Conservation (phyloP, 2,113 vertebrate genomes). For the Pycnonotus jocosus region DNA sequence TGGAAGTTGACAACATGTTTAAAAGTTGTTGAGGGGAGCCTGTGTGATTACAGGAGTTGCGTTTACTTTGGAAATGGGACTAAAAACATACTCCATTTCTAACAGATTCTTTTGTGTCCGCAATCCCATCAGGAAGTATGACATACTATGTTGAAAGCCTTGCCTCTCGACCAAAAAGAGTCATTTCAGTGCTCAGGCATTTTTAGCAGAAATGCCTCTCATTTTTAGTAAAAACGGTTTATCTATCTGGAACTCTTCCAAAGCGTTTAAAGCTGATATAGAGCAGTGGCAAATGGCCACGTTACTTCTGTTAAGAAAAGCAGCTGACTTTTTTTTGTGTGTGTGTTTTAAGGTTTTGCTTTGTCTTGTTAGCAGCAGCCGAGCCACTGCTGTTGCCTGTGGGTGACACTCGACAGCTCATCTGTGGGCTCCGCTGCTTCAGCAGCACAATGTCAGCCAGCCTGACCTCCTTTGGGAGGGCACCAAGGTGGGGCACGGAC, state of each 20-base stretch:
- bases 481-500: not conserved
- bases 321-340: not conserved
- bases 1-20: constrained; percentile 25
- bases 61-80: constrained; percentile 38
- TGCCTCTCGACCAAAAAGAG: not conserved
- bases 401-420: not conserved
- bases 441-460: constrained; percentile 54
- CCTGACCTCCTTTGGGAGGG: not conserved
- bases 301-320: constrained; percentile 15
- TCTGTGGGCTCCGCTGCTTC: not conserved
- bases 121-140: constrained; percentile 18
- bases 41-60: not conserved
- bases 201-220: not conserved
- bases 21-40: constrained; percentile 16
- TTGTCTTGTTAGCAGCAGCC: constrained; percentile 11
- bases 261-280: not conserved
- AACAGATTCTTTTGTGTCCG: not conserved
- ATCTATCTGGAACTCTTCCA: not conserved
- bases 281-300: not conserved
- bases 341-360: constrained; percentile 20
- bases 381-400: not conserved
- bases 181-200: not conserved
- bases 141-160: not conserved
- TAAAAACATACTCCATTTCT: constrained; percentile 3
- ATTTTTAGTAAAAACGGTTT: constrained; percentile 1